A percentile compares a stretch with the other conserved stretches of the same genome.
Evolutionary conservation across 2,888 invertebrate genomes (phyloP).

Genomic region (Allygus modestus): DNA sequence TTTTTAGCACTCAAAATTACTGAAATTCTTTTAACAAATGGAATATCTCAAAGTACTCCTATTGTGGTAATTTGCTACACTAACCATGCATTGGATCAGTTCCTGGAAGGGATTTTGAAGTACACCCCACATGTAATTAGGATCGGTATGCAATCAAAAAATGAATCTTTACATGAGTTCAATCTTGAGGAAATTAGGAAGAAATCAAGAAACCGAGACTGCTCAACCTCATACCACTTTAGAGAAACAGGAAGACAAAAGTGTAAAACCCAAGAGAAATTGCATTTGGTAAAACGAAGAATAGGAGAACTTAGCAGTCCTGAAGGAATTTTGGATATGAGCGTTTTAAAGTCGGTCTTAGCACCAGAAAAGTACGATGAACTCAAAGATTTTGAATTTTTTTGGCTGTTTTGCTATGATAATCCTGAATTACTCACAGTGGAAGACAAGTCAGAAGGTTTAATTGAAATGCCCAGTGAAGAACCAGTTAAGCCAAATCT

Average conservation of each 20-base stretch:
- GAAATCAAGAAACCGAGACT: not conserved
- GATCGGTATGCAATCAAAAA: constrained; percentile 76
- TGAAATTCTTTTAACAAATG: constrained; percentile 81
- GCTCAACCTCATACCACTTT: not conserved
- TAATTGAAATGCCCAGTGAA: not conserved
- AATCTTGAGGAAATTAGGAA: constrained; percentile 32
- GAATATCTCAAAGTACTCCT: constrained; percentile 73
- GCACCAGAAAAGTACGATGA: not conserved
- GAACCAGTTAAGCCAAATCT: not conserved
- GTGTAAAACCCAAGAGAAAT: not conserved
- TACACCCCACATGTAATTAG: constrained; percentile 81
- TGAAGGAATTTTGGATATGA: constrained; percentile 14
- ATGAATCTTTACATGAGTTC: constrained; percentile 29
- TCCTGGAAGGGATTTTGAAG: constrained; percentile 83
- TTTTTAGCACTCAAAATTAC: constrained; percentile 87
- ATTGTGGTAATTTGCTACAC: constrained; percentile 90
- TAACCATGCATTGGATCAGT: constrained; percentile 93
- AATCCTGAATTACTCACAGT: not conserved
- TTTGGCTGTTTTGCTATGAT: constrained; percentile 17
- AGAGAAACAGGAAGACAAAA: not conserved
- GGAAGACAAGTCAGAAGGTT: not conserved
- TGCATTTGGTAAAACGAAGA: not conserved
- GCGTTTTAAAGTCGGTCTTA: not conserved
- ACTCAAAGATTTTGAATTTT: not conserved
- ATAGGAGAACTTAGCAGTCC: not conserved